Conservation (phyloP, 2,888 invertebrate species). For the Pandemis cinnamomeana region DNA sequence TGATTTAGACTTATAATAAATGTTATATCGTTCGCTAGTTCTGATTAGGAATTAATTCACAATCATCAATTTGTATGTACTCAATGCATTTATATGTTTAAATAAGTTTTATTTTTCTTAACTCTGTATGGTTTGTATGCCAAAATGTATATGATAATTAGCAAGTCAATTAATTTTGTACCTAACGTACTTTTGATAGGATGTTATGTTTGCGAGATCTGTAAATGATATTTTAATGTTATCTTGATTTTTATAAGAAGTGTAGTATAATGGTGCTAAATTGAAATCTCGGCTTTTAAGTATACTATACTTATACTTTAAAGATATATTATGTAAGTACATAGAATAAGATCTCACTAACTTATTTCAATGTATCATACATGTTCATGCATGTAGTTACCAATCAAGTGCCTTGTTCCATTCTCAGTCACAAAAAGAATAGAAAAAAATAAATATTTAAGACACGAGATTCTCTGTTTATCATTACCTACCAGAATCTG, state of each 20-base stretch:
- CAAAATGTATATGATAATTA: neutral
- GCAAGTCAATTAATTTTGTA: slow-evolving; percentile 1
- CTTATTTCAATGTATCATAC: slow-evolving; percentile 17
- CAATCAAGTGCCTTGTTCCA: slow-evolving; percentile 16
- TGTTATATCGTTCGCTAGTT: no score
- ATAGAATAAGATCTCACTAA: slow-evolving; percentile 24
- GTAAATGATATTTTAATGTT: slow-evolving; percentile 5
- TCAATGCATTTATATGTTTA: no score
- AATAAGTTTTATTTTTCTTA: neutral
- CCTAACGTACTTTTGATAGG: slow-evolving; percentile 6
- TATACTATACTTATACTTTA: neutral
- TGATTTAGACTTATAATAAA: neutral
- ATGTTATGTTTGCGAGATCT: slow-evolving; percentile 5
- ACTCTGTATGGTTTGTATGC: no score
- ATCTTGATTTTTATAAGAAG: neutral
- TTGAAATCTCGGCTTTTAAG: slow-evolving; percentile 7
- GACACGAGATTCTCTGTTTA: neutral
- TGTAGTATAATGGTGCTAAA: slow-evolving; percentile 18
- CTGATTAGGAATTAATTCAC: no score
- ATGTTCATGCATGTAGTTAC: slow-evolving; percentile 15
- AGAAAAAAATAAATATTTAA: neutral
- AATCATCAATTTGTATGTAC: no score
- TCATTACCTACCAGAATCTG: no score
- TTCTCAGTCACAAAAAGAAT: slow-evolving; percentile 22
- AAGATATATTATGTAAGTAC: neutral